A percentile compares a stretch with the other conserved stretches of the same genome.
These are phyloP conservation scores for Gallinago paraguaiae DNA, from an alignment of 2,113 vertebrate species.

Conservation along the genomic window DNA sequence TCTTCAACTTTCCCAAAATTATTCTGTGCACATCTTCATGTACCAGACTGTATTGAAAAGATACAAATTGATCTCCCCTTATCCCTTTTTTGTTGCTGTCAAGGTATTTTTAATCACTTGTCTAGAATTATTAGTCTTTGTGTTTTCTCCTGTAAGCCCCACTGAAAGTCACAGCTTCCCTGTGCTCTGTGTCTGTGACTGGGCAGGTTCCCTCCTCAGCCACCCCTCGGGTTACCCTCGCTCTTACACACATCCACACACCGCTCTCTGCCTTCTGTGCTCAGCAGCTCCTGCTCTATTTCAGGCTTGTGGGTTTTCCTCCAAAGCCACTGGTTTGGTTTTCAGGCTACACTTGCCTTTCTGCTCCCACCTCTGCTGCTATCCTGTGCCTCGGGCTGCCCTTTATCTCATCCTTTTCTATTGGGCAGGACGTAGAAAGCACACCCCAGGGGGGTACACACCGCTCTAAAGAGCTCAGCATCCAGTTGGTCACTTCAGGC, in stretches of 20 bases:
- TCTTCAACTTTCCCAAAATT: background rate
- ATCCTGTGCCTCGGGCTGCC: background rate
- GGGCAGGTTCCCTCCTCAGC: background rate
- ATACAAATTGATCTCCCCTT: background rate
- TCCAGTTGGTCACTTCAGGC: rapidly evolving
- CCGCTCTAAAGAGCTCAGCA: background rate
- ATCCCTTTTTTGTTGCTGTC: background rate
- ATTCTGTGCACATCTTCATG: background rate
- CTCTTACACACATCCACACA: background rate
- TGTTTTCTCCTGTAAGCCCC: background rate
- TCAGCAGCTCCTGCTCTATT: background rate
- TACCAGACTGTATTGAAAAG: background rate
- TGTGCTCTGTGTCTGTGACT: background rate
- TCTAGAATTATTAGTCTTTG: background rate
- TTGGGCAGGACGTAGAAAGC: background rate
- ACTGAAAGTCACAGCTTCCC: background rate
- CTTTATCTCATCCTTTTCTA: background rate
- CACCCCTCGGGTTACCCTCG: background rate
- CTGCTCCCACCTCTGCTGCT: background rate
- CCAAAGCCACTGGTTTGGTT: background rate
- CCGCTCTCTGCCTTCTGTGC: background rate
- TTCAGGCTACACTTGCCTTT: background rate
- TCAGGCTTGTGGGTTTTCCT: background rate
- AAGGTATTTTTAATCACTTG: constrained; percentile 9
- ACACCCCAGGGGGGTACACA: background rate